Evolutionary conservation across 2,888 invertebrate genomes (phyloP).

Genomic region (Nephrotoma appendiculata): DNA sequence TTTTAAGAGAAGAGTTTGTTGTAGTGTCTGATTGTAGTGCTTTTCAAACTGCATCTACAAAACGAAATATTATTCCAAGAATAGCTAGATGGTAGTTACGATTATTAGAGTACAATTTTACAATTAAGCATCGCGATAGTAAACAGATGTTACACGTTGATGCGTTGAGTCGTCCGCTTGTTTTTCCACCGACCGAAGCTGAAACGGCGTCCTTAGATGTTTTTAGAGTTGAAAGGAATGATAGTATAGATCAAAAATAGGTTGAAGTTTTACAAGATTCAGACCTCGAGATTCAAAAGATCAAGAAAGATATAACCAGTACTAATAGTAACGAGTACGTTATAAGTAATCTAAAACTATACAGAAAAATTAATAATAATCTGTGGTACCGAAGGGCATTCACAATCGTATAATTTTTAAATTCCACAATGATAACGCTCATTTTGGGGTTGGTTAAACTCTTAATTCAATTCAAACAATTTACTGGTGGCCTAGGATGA

Average conservation of each 20-base stretch:
- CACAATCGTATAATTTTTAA: neutral
- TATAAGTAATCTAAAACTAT: neutral
- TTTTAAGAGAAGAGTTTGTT: neutral
- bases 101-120: neutral
- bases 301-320: neutral
- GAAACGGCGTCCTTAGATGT: neutral
- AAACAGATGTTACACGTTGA: neutral
- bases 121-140: neutral
- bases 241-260: neutral
- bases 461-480: neutral
- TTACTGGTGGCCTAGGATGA: neutral
- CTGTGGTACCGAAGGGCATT: neutral
- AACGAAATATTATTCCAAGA: neutral
- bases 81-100: neutral
- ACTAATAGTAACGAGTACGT: neutral
- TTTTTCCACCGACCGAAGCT: neutral
- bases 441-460: neutral
- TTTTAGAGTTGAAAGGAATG: neutral
- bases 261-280: neutral
- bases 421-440: neutral
- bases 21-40: neutral
- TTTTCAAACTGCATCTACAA: neutral
- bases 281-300: neutral
- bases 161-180: neutral
- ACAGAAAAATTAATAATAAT: neutral